Percentiles rank a stretch among this genome's conserved stretches.
These are phyloP conservation scores for Dendrocincla fuliginosa DNA, from an alignment of 2,797 vertebrate genomes.

Conservation along the genomic window DNA sequence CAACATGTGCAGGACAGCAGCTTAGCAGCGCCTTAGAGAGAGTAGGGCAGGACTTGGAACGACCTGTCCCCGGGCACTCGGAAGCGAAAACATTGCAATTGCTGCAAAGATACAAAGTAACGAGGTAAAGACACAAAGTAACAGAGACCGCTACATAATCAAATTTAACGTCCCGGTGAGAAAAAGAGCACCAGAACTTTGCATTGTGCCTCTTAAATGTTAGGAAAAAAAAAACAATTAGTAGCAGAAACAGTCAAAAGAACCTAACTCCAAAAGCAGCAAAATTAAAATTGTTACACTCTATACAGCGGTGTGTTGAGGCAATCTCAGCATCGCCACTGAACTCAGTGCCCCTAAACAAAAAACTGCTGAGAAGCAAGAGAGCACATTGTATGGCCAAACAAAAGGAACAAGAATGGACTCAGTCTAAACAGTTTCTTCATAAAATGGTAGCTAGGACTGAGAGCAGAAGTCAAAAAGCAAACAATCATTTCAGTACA, in stretches of 20 bases:
- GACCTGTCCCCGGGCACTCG: not conserved
- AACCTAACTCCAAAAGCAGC: not conserved
- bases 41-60: not conserved
- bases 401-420: not conserved
- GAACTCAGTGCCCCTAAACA: not conserved
- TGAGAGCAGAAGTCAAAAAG: not conserved
- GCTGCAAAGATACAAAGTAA: not conserved
- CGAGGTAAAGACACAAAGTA: not conserved
- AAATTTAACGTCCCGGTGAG: not conserved
- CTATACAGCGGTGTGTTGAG: not conserved
- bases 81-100: not conserved
- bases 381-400: not conserved
- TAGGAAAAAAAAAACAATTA: not conserved
- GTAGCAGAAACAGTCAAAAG: not conserved
- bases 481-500: not conserved
- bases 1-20: not conserved
- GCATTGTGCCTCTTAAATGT: rapidly evolving
- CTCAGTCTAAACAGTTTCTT: not conserved
- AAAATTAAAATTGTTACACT: not conserved
- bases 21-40: not conserved
- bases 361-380: not conserved
- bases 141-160: rapidly evolving
- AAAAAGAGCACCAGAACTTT: not conserved
- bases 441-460: not conserved
- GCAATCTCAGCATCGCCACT: not conserved